Percentiles rank a stretch among this genome's conserved stretches.
phyloP scores from a whole-genome alignment of 2,888 invertebrate genomes.

The Dolichomitus sp. region DNA sequence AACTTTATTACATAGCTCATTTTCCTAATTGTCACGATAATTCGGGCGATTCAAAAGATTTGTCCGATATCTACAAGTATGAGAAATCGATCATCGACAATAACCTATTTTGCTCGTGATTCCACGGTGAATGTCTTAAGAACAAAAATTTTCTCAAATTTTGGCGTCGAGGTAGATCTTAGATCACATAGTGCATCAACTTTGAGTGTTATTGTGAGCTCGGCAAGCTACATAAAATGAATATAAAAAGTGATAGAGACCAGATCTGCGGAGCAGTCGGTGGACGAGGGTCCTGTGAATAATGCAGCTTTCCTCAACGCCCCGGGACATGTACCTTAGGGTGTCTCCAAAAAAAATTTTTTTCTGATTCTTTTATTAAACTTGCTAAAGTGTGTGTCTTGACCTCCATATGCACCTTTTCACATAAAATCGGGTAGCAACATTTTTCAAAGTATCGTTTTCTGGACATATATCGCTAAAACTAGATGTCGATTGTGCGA shows the following conservation, averaged over 20 bases:
- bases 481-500: too few relatives aligned
- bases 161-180: neutral
- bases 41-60: neutral
- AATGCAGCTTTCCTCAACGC: slow-evolving; percentile 30
- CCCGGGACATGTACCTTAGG: slow-evolving; percentile 17
- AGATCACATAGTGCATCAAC: slow-evolving; percentile 12
- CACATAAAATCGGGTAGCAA: too few relatives aligned
- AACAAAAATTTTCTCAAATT: slow-evolving; percentile 2
- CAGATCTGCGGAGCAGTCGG: neutral
- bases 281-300: slow-evolving; percentile 34
- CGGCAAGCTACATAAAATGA: slow-evolving; percentile 24
- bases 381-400: too few relatives aligned
- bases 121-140: neutral
- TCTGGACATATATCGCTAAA: too few relatives aligned
- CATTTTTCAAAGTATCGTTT: too few relatives aligned
- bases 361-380: too few relatives aligned
- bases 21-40: neutral
- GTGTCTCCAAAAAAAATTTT: too few relatives aligned
- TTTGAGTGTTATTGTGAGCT: slow-evolving; percentile 25
- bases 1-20: neutral
- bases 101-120: neutral
- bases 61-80: neutral
- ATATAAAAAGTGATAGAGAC: slow-evolving; percentile 16
- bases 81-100: slow-evolving; percentile 9
- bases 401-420: too few relatives aligned